These are phyloP conservation scores for Zaprionus tsacasi DNA, from an alignment of 1,140 invertebrate species.

Conservation along the genomic window DNA sequence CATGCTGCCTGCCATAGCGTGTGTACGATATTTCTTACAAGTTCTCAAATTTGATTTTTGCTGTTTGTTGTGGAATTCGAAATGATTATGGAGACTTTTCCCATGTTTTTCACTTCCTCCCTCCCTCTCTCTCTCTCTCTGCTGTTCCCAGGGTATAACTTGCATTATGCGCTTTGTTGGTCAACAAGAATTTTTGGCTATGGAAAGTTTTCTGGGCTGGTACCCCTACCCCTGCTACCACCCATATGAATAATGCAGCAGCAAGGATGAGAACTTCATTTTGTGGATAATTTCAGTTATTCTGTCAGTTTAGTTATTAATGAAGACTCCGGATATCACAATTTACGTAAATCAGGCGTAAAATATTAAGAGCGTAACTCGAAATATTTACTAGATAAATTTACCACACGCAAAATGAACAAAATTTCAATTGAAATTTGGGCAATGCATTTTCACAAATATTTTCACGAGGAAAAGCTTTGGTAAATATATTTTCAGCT, in stretches of 20 bases:
- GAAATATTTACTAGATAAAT: neutral
- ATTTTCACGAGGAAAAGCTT: neutral
- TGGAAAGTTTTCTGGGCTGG: slow-evolving; percentile 37
- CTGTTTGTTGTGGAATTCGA: slow-evolving; percentile 78
- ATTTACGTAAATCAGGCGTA: slow-evolving; percentile 32
- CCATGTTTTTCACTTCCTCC: neutral
- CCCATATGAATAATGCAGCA: slow-evolving; percentile 55
- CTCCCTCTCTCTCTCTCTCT: neutral
- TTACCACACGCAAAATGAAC: neutral
- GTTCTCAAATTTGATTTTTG: slow-evolving; percentile 78
- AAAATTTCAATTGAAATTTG: neutral
- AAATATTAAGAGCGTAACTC: slow-evolving; percentile 22
- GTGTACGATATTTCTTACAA: slow-evolving; percentile 73
- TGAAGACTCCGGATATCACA: neutral
- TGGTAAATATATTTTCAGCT: slow-evolving; percentile 22
- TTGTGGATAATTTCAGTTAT: slow-evolving; percentile 2
- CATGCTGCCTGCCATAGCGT: slow-evolving; percentile 57
- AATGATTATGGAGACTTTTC: slow-evolving; percentile 67
- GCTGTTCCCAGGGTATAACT: slow-evolving; percentile 25
- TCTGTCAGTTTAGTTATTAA: neutral
- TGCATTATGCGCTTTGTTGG: slow-evolving; percentile 78
- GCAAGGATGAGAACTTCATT: slow-evolving; percentile 11
- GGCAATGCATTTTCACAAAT: neutral
- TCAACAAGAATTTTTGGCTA: slow-evolving; percentile 62
- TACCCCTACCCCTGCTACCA: neutral